These are phyloP conservation scores for Ctenosaura bakeri DNA, from an alignment of 2,797 vertebrate species.

Conservation along the genomic window DNA sequence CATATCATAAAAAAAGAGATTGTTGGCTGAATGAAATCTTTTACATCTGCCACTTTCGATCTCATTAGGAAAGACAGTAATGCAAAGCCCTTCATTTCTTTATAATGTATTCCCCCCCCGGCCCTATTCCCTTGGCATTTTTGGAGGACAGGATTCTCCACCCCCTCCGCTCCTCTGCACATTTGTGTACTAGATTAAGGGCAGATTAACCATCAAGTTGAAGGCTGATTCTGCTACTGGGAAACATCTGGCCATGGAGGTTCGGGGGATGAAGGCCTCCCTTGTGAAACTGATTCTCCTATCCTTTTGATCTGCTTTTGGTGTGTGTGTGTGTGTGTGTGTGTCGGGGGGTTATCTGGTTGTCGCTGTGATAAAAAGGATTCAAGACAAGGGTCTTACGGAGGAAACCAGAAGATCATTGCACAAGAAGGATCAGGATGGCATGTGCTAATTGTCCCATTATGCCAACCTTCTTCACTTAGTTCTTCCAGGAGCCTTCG, in stretches of 20 bases:
- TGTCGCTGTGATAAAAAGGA: no score
- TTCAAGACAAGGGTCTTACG: no score
- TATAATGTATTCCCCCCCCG: not conserved
- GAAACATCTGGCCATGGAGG: not conserved
- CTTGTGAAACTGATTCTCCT: not conserved
- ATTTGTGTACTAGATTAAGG: constrained; percentile 55
- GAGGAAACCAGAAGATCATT: no score
- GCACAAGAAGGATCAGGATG: no score
- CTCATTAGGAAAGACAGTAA: constrained; percentile 72
- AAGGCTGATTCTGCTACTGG: no score
- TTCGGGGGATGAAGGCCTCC: not conserved
- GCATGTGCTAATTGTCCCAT: no score
- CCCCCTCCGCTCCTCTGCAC: constrained; percentile 13
- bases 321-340: no score
- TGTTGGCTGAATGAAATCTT: constrained; percentile 73
- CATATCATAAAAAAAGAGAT: constrained; percentile 76
- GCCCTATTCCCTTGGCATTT: constrained; percentile 63
- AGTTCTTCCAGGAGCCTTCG: no score
- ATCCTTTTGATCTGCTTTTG: not conserved
- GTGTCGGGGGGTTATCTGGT: no score
- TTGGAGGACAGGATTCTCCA: constrained; percentile 47
- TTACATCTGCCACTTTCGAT: constrained; percentile 71
- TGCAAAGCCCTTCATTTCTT: constrained; percentile 63
- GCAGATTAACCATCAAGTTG: constrained; percentile 31
- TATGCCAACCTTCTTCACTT: not conserved